Evolutionary conservation across 1,140 invertebrate genomes (phyloP), one percentile per base, ranked within the genome.

Genomic region (Drosophila teissieri): DNA sequence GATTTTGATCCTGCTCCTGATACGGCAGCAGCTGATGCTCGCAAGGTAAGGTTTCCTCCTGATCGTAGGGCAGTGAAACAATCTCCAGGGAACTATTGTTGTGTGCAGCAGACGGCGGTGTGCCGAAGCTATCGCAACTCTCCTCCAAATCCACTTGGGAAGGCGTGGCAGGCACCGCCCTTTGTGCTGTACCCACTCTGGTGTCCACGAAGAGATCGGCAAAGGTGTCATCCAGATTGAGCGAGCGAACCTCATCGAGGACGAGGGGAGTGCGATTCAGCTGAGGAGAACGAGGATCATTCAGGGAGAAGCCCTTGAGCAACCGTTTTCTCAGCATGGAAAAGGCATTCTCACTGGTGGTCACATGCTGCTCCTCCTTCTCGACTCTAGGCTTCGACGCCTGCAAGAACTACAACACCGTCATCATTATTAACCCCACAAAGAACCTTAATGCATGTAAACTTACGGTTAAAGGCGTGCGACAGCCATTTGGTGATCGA

Each of bases 261-360:
- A 93, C 65, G 15, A 93, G 74, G 0, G 93, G 93, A 3, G 93
- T 93, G 49, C 93, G 89, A 72, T 91, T 91, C 24, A 93, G 69
- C 56, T 93, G 91, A 0, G 93, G 93, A 2, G 93, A 93, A 6
- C 93, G 84, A 0, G 93, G 93, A 90, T 93, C 93, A 10, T 75
- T 90, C 0, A 86, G 64, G 1, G 90, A 48, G 34, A 92, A 91
- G 0, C 91, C 91, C 37, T 90, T 91, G 0, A 92, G 54, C 12
- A 92, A 45, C 1, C 91, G 76, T 49, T 88, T 91, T 15, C 88
- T 84, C 45, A 91, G 51, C 51, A 67, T 60, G 0, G 69, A 53
- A 45, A 77, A 78, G 14, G 83, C 45, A 52, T 79, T 90, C 46
- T 90, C 86, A 22, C 22, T 67, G 3, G 49, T 7, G 8, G 46